A percentile compares a stretch with the other conserved stretches of the same genome.
These are phyloP conservation scores for Menura novaehollandiae DNA, from an alignment of 2,113 vertebrate species.

Conservation along the genomic window DNA sequence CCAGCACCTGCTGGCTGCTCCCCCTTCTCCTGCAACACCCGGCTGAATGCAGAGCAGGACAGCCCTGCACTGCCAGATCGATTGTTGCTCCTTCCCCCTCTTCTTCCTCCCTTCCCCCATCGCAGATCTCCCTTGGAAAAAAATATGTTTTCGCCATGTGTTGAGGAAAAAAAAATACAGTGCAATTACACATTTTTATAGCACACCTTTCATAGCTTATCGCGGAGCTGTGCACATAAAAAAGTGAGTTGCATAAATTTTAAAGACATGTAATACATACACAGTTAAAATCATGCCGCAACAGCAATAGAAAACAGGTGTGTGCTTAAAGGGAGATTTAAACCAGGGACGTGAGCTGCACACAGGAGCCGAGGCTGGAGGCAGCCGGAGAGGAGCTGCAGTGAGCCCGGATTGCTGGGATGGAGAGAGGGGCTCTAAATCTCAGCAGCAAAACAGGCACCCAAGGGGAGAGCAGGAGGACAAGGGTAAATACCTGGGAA, in stretches of 20 bases:
- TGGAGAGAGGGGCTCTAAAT: neutral
- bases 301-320: conserved; percentile 61
- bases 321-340: conserved; percentile 60
- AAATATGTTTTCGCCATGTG: neutral
- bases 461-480: neutral
- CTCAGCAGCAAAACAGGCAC: neutral
- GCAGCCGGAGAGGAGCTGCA: neutral
- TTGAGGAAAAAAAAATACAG: conserved; percentile 14
- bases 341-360: conserved; percentile 35
- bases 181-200: conserved; percentile 60
- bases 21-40: neutral
- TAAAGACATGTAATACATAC: conserved; percentile 63
- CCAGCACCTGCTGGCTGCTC: neutral
- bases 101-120: neutral
- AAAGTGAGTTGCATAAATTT: conserved; percentile 68
- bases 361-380: neutral
- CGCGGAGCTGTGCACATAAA: conserved; percentile 31
- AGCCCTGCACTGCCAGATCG: neutral
- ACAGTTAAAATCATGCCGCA: conserved; percentile 51
- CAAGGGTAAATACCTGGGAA: neutral
- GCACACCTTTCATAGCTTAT: conserved; percentile 43
- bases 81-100: neutral
- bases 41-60: neutral
- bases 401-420: neutral
- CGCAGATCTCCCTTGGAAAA: neutral